phyloP scores from a whole-genome alignment of 2,888 invertebrate species.

The Baronia brevicornis region DNA sequence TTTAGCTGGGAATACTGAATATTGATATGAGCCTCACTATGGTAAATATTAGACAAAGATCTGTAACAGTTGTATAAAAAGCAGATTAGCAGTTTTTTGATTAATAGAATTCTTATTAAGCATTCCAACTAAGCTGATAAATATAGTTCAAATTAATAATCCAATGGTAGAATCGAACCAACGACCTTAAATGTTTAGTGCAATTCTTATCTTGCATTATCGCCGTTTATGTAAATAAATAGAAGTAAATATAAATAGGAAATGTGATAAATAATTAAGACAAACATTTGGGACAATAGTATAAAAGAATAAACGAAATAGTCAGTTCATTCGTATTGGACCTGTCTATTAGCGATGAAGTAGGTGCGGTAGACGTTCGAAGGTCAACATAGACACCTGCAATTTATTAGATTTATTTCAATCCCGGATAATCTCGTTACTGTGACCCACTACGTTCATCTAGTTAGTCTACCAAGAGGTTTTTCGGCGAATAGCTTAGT shows the following conservation, averaged over 20 bases:
- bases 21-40: slow-evolving; percentile 24
- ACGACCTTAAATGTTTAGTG: no score
- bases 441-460: slow-evolving; percentile 11
- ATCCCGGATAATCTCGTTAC: slow-evolving; percentile 61
- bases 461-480: slow-evolving; percentile 7
- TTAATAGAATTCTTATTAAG: no score
- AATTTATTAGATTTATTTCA: slow-evolving; percentile 68
- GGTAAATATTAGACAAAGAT: slow-evolving; percentile 22
- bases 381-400: slow-evolving; percentile 50
- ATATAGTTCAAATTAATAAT: no score
- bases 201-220: no score
- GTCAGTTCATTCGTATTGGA: slow-evolving; percentile 20
- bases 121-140: no score
- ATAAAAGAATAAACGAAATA: slow-evolving; percentile 23
- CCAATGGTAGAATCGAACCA: no score
- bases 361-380: slow-evolving; percentile 32
- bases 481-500: slow-evolving; percentile 9
- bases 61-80: no score
- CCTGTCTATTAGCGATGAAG: slow-evolving; percentile 29
- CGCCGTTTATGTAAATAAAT: no score
- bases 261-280: no score
- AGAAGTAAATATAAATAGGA: no score
- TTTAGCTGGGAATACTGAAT: slow-evolving; percentile 28
- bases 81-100: no score
- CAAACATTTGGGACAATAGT: no score